Evolutionary conservation across 2,797 vertebrate genomes (phyloP), one percentile per base, ranked within the genome.

Genomic region (Atherinosoma microstoma): DNA sequence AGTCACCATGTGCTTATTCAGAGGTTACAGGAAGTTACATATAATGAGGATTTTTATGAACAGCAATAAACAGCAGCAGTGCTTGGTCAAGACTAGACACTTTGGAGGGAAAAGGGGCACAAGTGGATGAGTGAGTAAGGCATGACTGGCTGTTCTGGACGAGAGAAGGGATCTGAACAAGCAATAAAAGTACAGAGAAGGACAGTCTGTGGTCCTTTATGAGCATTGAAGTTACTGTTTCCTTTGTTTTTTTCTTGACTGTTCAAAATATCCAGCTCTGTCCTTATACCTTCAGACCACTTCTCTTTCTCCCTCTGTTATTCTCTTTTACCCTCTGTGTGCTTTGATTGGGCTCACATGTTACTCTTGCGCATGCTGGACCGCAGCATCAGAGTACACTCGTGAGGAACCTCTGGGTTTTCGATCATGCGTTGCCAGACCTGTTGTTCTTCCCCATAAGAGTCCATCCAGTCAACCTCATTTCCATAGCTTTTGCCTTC

Each of bases 381-480:
- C 74, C 97, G 95, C 82, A 99, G 94, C 97, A 98, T 97, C 74
- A 99, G 84, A 10, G 96, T 94, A 16, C 97, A 96, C 90, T 99
- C 97, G 20, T 97, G 95, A 18, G 95, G 94, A 84, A 91, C 91
- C 71, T 97, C 98, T 0, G 97, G 97, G 70, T 93, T 97, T 85
- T 97, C 96, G 7, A 96, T 94, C 97, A 99, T 99, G 85, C 93
- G 96, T 78, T 97, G 97, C 98, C 98, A 99, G 59, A 97, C 92
- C 40, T 86, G 93, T 86, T 95, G 97, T 61, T 99, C 98, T 88
- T 98, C 98, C 29, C 97, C 97, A 5, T 88, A 95, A 3, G 98
- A 95, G 90, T 99, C 97, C 96, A 98, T 99, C 98, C 98, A 99
- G 87, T 97, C 96, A 24, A 97, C 98, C 15, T 95, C 94, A 49